Base-by-base conservation (phyloP, 2,888 invertebrate species). In the Campoplex nolae region DNA sequence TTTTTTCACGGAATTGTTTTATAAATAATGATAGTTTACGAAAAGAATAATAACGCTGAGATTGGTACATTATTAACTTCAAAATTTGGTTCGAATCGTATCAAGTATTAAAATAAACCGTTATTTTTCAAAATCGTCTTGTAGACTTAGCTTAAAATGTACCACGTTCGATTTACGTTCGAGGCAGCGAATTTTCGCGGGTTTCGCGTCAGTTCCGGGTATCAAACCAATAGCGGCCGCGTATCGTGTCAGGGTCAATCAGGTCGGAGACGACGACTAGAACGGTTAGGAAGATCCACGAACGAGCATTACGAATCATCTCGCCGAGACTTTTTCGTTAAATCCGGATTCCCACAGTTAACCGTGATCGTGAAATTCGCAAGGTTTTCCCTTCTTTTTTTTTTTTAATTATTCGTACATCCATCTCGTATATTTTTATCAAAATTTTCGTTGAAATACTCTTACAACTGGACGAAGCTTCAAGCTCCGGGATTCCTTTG, bases 201-300 rank as follows among this genome's bases (percentile, higher is more conserved):
- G 73, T 28, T 3, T n/a, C 8, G 42, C 84, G 86, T 65, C 83
- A 88, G 79, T 79, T 89, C 88, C 88, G 86, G 62, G 6, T 74
- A 4, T 13, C 9, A 18, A 56, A 18, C 86, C 85, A 88, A 86
- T 84, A 71, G 74, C 70, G 84, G 54, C 45, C 35, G n/a, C 71
- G 3, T 65, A 62, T 75, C 70, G 83, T 87, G 88, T 89, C 88
- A 88, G 82, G 88, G 88, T 83, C 85, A 75, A 68, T 79, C 71
- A 73, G 45, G 35, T 38, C 70, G 58, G 45, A 18, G 16, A 56
- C 74, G 54, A 35, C 67, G 45, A 45, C 48, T 13, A 65, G 65
- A n/a, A 48, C 35, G 51, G 9, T 65, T 32, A 65, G 48, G 45
- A 48, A 23, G 56, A 78, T 9, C 65, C 18, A 35, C 45, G 45